Conservation (phyloP, 2,888 invertebrate genomes). For the Odiellus spinosus region DNA sequence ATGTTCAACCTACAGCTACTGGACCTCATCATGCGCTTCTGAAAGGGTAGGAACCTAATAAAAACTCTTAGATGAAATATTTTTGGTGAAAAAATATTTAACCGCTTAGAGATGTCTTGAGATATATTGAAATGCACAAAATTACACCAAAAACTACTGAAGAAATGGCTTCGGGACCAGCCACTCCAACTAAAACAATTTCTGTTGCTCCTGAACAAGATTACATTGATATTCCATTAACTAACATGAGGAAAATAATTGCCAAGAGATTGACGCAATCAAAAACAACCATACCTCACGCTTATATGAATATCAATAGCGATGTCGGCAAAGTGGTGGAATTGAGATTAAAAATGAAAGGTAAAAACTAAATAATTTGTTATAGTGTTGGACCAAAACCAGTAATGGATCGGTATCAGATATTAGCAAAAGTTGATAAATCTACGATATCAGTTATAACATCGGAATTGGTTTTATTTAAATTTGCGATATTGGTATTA, state of each 20-base stretch:
- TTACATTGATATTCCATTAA: conserved; percentile 62
- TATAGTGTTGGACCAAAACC: too few relatives aligned
- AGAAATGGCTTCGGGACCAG: conserved; percentile 21
- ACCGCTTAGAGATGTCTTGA: conserved; percentile 33
- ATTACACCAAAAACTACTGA: conserved; percentile 25
- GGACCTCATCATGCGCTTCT: too few relatives aligned
- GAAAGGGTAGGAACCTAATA: too few relatives aligned
- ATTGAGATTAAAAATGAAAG: conserved; percentile 37
- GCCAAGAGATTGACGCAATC: too few relatives aligned
- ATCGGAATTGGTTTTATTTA: too few relatives aligned
- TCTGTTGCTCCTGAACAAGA: conserved; percentile 5
- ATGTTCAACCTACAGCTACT: too few relatives aligned
- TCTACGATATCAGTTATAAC: too few relatives aligned
- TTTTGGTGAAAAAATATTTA: background rate
- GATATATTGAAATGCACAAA: conserved; percentile 33
- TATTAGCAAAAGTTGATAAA: too few relatives aligned
- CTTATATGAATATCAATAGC: conserved; percentile 42
- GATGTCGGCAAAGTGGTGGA: conserved; percentile 36
- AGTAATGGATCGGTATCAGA: too few relatives aligned
- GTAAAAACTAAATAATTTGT: conserved; percentile 3
- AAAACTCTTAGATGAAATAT: too few relatives aligned
- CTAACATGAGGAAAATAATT: conserved; percentile 51
- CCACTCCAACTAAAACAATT: conserved; percentile 5
- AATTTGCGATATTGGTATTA: too few relatives aligned
- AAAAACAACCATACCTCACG: conserved; percentile 42